Base-by-base conservation (phyloP, 2,113 vertebrate genomes). In the Sander vitreus region DNA sequence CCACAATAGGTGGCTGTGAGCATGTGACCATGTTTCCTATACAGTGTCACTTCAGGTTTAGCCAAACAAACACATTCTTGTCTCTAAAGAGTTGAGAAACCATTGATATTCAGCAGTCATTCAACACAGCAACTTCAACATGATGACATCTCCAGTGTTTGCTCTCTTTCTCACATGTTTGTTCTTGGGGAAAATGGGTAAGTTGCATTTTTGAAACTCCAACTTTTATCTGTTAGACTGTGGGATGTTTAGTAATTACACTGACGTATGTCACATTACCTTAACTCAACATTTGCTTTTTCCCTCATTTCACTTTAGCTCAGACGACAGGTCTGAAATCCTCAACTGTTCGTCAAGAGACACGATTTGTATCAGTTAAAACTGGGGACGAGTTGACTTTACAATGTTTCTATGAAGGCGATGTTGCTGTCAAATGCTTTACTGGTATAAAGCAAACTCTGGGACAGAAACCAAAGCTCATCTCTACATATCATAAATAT, bases 381-480 rank as follows among this genome's bases (percentile, higher is more conserved):
- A 33, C 65, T 53, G 84, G 90, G 0, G 83, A 82, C 3, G 23
- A 6, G 0, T 43, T 88, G 25, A 79, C 73, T 43, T 67, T 93
- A 6, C 10, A 0, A 33, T 93, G 91, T 67, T 54, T 77, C 45
- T 54, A 50, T 1, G 1, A 60, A 1, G 2, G 9, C 5, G 11
- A 45, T 3, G 9, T 15, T 1, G 1, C 48, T 1, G 0, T 23
- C n/a, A n/a, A 16, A 75, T 19, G 27, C 57, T 81, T 30, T 81
- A 68, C 68, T 93, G 90, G 91, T 92, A 76, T 11, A 91, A 89
- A 48, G n/a, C 91, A 93, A 55, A n/a, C 45, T 27, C 50, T 77
- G 6, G 90, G 86, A 65, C 43, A 84, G 11, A 89, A 80, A 53
- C 91, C 78, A 1, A 48, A 4, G 8, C 58, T 88, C 0, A 55